Base-by-base conservation (phyloP, 2,888 invertebrate genomes). In the Bibio marci region DNA sequence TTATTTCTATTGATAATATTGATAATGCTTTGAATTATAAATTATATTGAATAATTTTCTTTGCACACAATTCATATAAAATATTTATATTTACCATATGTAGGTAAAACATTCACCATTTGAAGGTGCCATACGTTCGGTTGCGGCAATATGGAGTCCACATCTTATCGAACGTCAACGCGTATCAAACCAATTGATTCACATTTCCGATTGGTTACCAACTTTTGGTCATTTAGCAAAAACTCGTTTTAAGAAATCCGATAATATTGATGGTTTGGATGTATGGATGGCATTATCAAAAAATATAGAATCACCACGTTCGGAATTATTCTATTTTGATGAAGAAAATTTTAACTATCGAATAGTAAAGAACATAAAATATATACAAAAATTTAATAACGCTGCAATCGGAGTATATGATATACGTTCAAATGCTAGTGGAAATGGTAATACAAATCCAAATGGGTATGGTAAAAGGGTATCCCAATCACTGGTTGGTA, bases 201-300 rank as follows among this genome's bases (percentile, higher is more conserved):
- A 87, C 52, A 72, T 88, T 11, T 72, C 74, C 4, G 90, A 91
- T 57, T 85, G 83, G 79, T 54, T 88, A 30, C 87, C 90, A 0
- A 88, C 90, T 0, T 57, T 37, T 12, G 4, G 17, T 17, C 11
- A 14, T 30, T 5, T 14, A 30, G 30, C 30, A 34, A 8, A 55
- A 1, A 57, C 30, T 5, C 49, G 48, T n/a, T 53, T 58, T 19
- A 25, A 47, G 8, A 6, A 4, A 22, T 6, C 4, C 8, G 22
- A 22, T 22, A 8, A 22, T 8, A 22, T 80, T 5, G 80, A 80
- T 47, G 80, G 80, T 12, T 57, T 76, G 6, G 73, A 78, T 52
- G 69, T 77, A 50, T 80, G 80, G 80, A 66, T 71, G 2, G 64
- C 74, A 13, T 63, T 80, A 42, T 56, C 68, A 17, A 57, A 64